Percentiles rank a stretch among this genome's conserved stretches.
Conservation (phyloP, 2,113 vertebrate genomes). For the Theropithecus gelada region DNA sequence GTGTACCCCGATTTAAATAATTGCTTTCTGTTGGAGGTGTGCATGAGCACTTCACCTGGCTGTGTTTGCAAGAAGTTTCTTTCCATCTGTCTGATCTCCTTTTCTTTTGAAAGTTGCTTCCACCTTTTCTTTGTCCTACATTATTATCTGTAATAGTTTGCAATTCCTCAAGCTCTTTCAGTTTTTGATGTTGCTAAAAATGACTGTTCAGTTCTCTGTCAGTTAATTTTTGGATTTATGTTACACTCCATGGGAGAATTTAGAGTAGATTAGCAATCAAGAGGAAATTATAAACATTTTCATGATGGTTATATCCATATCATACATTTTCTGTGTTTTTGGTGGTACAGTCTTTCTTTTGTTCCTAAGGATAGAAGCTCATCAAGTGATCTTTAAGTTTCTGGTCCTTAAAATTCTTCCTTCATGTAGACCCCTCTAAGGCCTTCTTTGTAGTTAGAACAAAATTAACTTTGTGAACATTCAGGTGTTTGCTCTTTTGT, state of each 20-base stretch:
- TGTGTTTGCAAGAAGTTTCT: neutral
- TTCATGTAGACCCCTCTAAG: neutral
- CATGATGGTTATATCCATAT: neutral
- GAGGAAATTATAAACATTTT: conserved; percentile 23
- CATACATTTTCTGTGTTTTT: conserved; percentile 20
- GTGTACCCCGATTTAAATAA: neutral
- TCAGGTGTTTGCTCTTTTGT: neutral
- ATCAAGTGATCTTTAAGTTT: conserved; percentile 29
- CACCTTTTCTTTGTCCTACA: neutral
- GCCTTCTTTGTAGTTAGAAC: neutral
- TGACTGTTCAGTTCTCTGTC: neutral
- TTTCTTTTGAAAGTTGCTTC: conserved; percentile 30
- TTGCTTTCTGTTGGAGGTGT: neutral
- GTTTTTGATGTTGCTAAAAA: conserved; percentile 1
- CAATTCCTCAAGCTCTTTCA: neutral
- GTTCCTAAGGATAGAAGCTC: neutral
- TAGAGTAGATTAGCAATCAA: neutral
- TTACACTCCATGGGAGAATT: neutral
- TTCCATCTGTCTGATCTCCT: neutral
- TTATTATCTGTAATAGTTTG: neutral
- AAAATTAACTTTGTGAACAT: neutral
- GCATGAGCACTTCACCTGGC: neutral
- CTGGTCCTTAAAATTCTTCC: neutral
- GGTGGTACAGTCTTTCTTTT: neutral
- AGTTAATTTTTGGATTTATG: conserved; percentile 28